Conservation (phyloP, 2,888 invertebrate genomes). For the Tachystola acroxantha region DNA sequence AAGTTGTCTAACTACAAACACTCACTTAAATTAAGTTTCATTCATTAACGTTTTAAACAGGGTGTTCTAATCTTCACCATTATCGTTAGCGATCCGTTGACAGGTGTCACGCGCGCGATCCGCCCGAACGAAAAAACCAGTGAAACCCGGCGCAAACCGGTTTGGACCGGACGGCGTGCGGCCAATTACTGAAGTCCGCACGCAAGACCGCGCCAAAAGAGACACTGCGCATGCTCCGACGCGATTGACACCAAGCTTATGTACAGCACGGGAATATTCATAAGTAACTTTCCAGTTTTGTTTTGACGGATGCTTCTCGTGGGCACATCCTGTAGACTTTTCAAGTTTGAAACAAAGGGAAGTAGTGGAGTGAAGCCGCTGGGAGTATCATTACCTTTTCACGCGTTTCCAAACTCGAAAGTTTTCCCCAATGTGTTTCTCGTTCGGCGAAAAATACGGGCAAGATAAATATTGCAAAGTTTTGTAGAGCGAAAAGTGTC, state of each 20-base stretch:
- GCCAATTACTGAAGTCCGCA: slow-evolving; percentile 67
- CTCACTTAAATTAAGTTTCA: slow-evolving; percentile 12
- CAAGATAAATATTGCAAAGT: neutral
- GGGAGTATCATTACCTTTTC: neutral
- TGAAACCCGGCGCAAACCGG: slow-evolving; percentile 24
- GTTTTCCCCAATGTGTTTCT: neutral
- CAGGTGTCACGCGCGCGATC: slow-evolving; percentile 29
- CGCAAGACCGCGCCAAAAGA: slow-evolving; percentile 44
- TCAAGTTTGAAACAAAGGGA: slow-evolving; percentile 6
- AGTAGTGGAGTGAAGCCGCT: slow-evolving; percentile 1
- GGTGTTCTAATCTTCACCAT: slow-evolving; percentile 24
- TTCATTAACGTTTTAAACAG: slow-evolving; percentile 14
- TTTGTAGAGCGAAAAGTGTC: no score
- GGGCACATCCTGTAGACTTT: slow-evolving; percentile 18
- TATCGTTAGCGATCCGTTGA: slow-evolving; percentile 19
- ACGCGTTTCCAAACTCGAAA: neutral
- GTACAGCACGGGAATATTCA: slow-evolving; percentile 50
- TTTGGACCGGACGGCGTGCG: slow-evolving; percentile 42
- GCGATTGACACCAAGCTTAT: slow-evolving; percentile 61
- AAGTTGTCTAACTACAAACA: slow-evolving; percentile 12
- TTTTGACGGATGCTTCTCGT: slow-evolving; percentile 47
- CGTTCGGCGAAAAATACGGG: neutral
- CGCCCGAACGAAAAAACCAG: slow-evolving; percentile 21
- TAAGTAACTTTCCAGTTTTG: slow-evolving; percentile 69
- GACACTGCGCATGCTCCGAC: slow-evolving; percentile 54